phyloP scores from a whole-genome alignment of 2,113 vertebrate genomes.

The Lagopus muta region DNA sequence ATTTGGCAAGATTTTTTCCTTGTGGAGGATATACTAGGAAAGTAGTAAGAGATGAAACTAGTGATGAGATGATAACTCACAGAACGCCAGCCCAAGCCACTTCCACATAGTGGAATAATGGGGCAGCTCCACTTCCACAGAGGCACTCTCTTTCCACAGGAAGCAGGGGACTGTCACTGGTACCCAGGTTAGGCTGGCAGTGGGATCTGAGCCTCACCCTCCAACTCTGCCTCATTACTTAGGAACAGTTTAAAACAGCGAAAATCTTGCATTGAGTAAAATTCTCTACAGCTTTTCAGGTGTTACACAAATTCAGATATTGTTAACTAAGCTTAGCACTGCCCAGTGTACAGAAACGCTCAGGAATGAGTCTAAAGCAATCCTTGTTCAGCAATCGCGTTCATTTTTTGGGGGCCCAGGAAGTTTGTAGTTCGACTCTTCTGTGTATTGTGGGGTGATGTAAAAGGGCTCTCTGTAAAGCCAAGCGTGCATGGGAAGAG shows the following conservation, averaged over 20 bases:
- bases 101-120: neutral
- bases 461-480: neutral
- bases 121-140: neutral
- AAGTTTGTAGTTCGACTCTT: neutral
- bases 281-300: neutral
- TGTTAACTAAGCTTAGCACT: neutral
- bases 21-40: neutral
- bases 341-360: neutral
- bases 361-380: neutral
- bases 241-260: neutral
- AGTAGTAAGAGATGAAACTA: neutral
- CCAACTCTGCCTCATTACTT: neutral
- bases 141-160: neutral
- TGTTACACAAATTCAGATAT: neutral
- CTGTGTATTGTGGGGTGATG: neutral
- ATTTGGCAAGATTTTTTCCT: neutral
- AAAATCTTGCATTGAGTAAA: neutral
- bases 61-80: neutral
- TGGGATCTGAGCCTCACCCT: neutral
- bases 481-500: neutral
- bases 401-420: neutral
- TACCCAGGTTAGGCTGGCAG: neutral
- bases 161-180: neutral
- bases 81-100: neutral
- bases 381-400: neutral